These are phyloP conservation scores for Synanthedon formicaeformis DNA, from an alignment of 2,888 invertebrate species.

Conservation along the genomic window DNA sequence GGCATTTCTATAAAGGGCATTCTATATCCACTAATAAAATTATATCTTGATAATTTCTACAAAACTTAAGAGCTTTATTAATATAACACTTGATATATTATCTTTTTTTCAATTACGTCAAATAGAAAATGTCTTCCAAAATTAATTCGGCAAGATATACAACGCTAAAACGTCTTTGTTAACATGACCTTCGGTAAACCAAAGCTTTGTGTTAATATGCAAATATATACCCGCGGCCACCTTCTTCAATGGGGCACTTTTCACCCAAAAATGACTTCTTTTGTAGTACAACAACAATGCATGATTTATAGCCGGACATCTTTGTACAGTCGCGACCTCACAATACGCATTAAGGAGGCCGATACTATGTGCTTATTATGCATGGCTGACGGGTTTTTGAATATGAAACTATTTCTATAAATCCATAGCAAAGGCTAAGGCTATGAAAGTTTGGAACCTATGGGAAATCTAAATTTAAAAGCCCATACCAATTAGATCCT, in stretches of 20 bases:
- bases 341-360: constrained; percentile 3
- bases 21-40: no score
- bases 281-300: constrained; percentile 54
- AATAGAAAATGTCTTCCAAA: neutral
- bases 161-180: constrained; percentile 1
- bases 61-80: neutral
- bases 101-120: neutral
- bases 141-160: neutral
- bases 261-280: constrained; percentile 59
- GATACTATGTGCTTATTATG: neutral
- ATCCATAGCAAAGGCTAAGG: no score
- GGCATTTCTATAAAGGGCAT: no score
- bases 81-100: neutral
- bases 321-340: constrained; percentile 5
- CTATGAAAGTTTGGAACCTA: no score
- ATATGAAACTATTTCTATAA: no score
- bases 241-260: constrained; percentile 44
- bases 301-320: constrained; percentile 37
- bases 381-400: neutral
- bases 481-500: no score
- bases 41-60: no score
- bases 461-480: no score
- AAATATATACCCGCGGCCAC: constrained; percentile 26
- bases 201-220: constrained; percentile 13
- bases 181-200: constrained; percentile 2